Base-by-base conservation (phyloP, 1,140 invertebrate genomes). In the Diorhabda carinulata region DNA sequence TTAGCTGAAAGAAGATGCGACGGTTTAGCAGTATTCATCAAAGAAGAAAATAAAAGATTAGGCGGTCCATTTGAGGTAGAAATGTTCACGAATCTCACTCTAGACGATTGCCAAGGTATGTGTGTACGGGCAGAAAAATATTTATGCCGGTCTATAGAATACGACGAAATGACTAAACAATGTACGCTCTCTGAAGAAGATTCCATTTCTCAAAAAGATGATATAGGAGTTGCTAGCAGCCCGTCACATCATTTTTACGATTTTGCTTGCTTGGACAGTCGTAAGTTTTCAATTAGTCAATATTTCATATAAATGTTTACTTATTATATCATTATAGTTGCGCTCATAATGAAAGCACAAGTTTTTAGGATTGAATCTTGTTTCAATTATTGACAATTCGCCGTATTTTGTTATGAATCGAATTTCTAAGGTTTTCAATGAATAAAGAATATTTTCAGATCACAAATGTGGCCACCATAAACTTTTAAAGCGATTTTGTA, bases 121-220 rank as follows among this genome's bases (percentile, higher is more conserved):
- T 82, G 79, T 63, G 78, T 80, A 5, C 64, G 75, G 63, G 78
- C 78, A 2, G 76, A 79, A 73, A 91, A 90, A 78, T 91, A 94
- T 79, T 93, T 94, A 74, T 95, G 93, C 79, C 89, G 93, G 41
- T 94, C 93, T 4, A 89, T 96, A n/a, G 92, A 94, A 76, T 95
- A 92, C 77, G 92, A 96, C 76, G 91, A 93, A 69, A 89, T 92
- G 83, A 92, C 90, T 2, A 87, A 89, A 70, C 88, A 91, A 67
- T 96, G 94, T 72, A 89, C 92, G 4, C 85, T 96, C 5, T 94
- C 92, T 2, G 93, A 95, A 80, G 94, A 96, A 81, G 93, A 96
- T 79, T 94, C 92, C 0, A 88, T 92, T 5, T 94, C 92, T 0
- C 91, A 93, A 77, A 91, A 92, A 78, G 91, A 93, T 76, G 91